Evolutionary conservation across 2,888 invertebrate species (phyloP).

Genomic region (Sinhomidia bicolor): DNA sequence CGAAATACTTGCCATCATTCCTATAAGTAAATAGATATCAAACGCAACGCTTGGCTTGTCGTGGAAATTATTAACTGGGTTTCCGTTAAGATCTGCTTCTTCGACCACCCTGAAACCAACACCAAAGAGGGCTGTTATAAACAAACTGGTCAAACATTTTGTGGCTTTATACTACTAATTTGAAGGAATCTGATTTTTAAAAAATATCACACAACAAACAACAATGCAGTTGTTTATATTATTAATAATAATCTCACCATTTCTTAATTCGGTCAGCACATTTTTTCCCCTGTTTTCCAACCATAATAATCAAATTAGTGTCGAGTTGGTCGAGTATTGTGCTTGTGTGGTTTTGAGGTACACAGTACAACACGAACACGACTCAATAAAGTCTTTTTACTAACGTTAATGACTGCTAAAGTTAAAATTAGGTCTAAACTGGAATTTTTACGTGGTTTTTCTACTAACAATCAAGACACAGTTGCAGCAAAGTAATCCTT

Average conservation of each 20-base stretch:
- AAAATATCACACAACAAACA: not conserved
- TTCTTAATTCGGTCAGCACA: conserved; percentile 39
- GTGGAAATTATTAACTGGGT: conserved; percentile 28
- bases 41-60: conserved; percentile 23
- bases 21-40: conserved; percentile 42
- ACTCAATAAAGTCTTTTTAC: too few relatives aligned
- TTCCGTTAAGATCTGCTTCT: conserved; percentile 22
- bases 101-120: not conserved
- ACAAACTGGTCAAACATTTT: not conserved
- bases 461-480: not conserved
- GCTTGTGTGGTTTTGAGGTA: too few relatives aligned
- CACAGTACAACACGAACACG: not conserved
- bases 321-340: too few relatives aligned
- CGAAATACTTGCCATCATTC: conserved; percentile 42
- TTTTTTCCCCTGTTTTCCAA: conserved; percentile 3
- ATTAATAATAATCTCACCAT: too few relatives aligned
- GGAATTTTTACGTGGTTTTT: not conserved
- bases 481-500: not conserved
- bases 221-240: not conserved
- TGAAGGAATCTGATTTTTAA: not conserved
- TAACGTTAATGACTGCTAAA: too few relatives aligned
- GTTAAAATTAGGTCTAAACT: too few relatives aligned
- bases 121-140: too few relatives aligned
- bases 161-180: not conserved
- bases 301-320: too few relatives aligned